These are phyloP conservation scores for Glareola pratincola DNA, from an alignment of 2,113 vertebrate genomes.

Conservation along the genomic window DNA sequence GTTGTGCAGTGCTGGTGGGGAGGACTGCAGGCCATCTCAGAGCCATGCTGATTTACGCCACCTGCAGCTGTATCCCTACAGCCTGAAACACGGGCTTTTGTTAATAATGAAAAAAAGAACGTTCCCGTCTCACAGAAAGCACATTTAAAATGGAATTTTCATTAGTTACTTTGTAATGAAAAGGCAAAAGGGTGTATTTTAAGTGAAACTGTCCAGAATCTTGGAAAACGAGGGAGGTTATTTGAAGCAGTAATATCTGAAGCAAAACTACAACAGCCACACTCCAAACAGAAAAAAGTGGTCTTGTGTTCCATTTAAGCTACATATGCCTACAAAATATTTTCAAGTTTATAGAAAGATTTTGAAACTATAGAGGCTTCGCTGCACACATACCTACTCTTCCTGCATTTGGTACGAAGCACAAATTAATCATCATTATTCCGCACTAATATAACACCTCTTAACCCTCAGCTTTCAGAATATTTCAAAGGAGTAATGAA, in stretches of 20 bases:
- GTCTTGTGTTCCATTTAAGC: background rate
- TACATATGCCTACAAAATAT: fast-evolving
- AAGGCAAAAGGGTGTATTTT: background rate
- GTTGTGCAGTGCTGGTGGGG: constrained; percentile 13
- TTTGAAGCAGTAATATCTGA: background rate
- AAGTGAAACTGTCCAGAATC: background rate
- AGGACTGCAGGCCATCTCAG: constrained; percentile 3
- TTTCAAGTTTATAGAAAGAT: background rate
- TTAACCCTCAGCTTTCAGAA: constrained; percentile 29
- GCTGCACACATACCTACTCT: background rate
- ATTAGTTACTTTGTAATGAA: background rate
- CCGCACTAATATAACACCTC: constrained; percentile 29
- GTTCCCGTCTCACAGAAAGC: background rate
- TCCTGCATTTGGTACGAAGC: background rate
- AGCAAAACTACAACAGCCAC: background rate
- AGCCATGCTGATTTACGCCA: constrained; percentile 51
- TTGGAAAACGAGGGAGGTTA: background rate
- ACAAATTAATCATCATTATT: constrained; percentile 47
- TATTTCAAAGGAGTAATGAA: constrained; percentile 46
- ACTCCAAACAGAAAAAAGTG: background rate
- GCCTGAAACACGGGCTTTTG: constrained; percentile 15
- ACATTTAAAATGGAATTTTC: constrained; percentile 30
- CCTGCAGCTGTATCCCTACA: background rate
- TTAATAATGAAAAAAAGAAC: background rate
- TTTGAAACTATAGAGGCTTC: background rate